Base-by-base conservation (phyloP, 1,140 invertebrate genomes). In the Drosophila baimaii region DNA sequence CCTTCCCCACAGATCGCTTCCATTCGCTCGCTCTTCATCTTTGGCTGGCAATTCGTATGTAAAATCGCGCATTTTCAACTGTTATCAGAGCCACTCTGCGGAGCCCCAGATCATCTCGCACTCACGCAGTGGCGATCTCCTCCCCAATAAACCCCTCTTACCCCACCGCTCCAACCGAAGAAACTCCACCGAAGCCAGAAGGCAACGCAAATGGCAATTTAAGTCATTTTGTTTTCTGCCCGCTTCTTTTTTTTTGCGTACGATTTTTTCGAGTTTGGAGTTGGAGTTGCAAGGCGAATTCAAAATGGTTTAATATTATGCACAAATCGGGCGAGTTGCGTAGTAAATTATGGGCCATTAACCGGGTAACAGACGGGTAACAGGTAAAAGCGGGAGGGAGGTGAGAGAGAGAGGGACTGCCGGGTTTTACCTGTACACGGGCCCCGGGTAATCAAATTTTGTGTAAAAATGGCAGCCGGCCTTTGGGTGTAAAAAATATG, bases 261-360 rank as follows among this genome's bases (percentile, higher is more conserved):
- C 27, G 65, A 69, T 65, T 41, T 65, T 62, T 49, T 66, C 5
- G 31, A 52, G 49, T 33, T 52, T 52, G 5, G 65, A 66, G 44
- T 69, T 43, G 65, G n/a, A n/a, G n/a, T 68, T 66, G 62, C 58
- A 59, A 56, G 41, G 44, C 39, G 56, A 80, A 80, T 64, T 58
- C 61, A 81, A 81, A 81, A 73, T 81, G 78, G 66, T 81, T 81
- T 80, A 79, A 79, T 79, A 79, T 81, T 80, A 66, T 77, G 65
- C 79, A 81, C 51, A 77, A 68, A 68, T 77, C 78, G 77, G 72
- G 69, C 62, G 37, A 69, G 66, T 57, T 79, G 77, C 77, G 70
- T 74, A 74, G 62, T 74, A 79, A 79, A 79, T 79, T 79, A 74
- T 52, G 69, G 78, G 51, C 65, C 59, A 82, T 82, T 82, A 77